Conservation (phyloP, 1,140 invertebrate genomes). For the Cherax quadricarinatus region DNA sequence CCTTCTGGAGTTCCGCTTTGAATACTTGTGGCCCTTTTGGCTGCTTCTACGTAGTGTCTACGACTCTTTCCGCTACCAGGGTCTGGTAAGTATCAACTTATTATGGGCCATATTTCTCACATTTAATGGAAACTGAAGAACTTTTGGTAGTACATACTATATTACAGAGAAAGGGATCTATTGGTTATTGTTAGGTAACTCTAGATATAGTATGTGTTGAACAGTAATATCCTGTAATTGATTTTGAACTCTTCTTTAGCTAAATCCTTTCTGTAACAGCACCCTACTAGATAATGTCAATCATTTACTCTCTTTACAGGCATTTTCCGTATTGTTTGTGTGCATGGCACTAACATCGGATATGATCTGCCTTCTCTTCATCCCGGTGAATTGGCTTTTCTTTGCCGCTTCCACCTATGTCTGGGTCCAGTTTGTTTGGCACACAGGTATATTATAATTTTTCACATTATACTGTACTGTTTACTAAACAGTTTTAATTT, state of each 20-base stretch:
- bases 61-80: constrained; percentile 99
- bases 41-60: constrained; percentile 96
- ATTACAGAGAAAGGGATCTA: no score
- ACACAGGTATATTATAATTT: constrained; percentile 86
- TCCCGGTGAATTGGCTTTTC: constrained; percentile 98
- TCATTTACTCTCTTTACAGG: constrained; percentile 80
- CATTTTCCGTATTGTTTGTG: constrained; percentile 98
- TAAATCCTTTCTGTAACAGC: no score
- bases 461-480: background rate
- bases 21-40: constrained; percentile 99
- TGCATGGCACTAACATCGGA: constrained; percentile 98
- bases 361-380: constrained; percentile 99
- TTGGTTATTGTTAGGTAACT: no score
- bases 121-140: no score
- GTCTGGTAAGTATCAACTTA: constrained; percentile 87
- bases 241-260: no score
- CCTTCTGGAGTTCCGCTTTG: constrained; percentile 98
- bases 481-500: background rate
- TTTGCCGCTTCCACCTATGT: constrained; percentile 99
- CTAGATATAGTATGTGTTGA: no score
- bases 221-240: no score
- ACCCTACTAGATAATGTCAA: background rate
- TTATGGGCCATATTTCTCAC: no score
- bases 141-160: no score
- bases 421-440: constrained; percentile 99